Evolutionary conservation across 2,797 vertebrate genomes (phyloP).

Genomic region (Simalia tracyae): DNA sequence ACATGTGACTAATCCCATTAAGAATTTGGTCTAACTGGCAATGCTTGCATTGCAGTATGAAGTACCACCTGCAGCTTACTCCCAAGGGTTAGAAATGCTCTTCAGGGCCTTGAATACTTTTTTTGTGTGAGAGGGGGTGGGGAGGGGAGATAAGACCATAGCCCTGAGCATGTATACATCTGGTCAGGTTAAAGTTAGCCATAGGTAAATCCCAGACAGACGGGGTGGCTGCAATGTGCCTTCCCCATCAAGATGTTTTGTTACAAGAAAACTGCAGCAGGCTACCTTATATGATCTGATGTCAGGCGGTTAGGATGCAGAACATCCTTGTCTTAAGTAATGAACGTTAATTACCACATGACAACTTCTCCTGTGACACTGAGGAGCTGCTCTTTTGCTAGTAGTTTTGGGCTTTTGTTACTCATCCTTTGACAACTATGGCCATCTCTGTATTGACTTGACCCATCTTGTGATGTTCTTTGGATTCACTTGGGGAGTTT

Average conservation of each 20-base stretch:
- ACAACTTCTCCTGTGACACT: neutral
- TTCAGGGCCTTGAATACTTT: too few species aligned
- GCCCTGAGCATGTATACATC: neutral
- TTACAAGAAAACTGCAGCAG: neutral
- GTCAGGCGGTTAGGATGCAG: neutral
- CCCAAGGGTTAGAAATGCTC: neutral
- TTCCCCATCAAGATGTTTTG: neutral
- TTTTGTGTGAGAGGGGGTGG: neutral
- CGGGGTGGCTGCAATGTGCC: neutral
- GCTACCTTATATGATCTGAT: neutral
- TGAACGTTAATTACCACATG: constrained; percentile 5
- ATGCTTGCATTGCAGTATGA: rapidly evolving
- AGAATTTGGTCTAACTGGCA: neutral
- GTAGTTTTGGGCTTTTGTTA: neutral
- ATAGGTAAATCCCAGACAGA: rapidly evolving
- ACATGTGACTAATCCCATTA: neutral
- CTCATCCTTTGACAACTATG: neutral
- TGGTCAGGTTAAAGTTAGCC: neutral
- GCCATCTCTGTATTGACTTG: neutral
- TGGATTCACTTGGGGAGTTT: neutral
- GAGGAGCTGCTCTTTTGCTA: neutral
- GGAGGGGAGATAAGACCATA: neutral
- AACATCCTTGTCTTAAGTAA: neutral
- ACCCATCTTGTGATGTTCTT: neutral
- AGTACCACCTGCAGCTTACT: neutral